Evolutionary conservation across 2,888 invertebrate genomes (phyloP).

Genomic region (Ormyrus pomaceus): DNA sequence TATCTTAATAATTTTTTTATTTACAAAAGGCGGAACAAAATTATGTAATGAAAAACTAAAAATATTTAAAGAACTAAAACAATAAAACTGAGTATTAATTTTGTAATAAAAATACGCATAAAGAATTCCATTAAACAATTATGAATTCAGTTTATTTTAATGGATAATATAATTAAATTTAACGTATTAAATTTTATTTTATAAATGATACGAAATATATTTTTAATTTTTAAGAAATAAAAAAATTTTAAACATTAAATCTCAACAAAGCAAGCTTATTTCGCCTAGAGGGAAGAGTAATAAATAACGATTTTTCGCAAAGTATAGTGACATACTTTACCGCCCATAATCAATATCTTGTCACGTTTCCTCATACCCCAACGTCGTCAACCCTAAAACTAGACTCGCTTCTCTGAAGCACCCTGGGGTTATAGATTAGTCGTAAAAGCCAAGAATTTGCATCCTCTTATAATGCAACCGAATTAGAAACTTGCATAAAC

Average conservation of each 20-base stretch:
- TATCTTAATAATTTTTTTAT: too few species aligned
- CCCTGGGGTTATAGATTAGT: constrained; percentile 20
- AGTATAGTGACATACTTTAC: constrained; percentile 64
- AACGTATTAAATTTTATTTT: background rate
- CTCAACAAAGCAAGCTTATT: too few species aligned
- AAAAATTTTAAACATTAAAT: background rate
- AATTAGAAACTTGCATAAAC: too few species aligned
- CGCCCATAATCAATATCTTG: constrained; percentile 63
- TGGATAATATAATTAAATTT: background rate
- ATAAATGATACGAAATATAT: background rate
- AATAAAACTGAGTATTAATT: too few species aligned
- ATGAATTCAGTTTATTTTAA: too few species aligned
- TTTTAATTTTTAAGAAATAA: background rate
- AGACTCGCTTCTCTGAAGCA: background rate
- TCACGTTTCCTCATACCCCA: constrained; percentile 52
- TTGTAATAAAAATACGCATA: too few species aligned
- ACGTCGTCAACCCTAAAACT: constrained; percentile 14
- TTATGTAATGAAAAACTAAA: too few species aligned
- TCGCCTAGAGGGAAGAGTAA: background rate
- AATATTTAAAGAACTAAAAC: too few species aligned
- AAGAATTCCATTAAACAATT: too few species aligned
- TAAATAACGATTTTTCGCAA: constrained; percentile 58
- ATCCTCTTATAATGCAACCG: too few species aligned
- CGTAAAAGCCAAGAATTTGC: constrained; percentile 11
- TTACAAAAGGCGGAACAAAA: too few species aligned